Percentiles rank a stretch among this genome's conserved stretches.
Evolutionary conservation across 2,888 invertebrate species (phyloP).

Genomic region (Andrena fulva): DNA sequence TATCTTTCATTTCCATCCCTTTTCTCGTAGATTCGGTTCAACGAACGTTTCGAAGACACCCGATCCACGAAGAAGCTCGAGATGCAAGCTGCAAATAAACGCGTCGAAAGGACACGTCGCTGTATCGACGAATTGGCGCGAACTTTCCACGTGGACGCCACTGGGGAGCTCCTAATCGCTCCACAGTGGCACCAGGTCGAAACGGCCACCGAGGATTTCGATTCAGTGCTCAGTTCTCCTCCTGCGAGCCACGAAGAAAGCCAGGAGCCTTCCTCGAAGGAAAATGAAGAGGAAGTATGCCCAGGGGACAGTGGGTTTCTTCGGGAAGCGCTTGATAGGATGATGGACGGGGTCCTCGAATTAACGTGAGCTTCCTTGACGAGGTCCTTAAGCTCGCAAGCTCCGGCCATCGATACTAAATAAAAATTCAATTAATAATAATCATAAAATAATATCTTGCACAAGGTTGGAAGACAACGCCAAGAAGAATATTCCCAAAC

Average conservation of each 20-base stretch:
- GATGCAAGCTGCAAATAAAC: constrained; percentile 87
- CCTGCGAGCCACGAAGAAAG: constrained; percentile 85
- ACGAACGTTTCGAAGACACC: constrained; percentile 90
- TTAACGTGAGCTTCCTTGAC: constrained; percentile 82
- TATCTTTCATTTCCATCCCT: background rate
- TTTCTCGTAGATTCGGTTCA: constrained; percentile 86
- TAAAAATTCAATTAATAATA: background rate
- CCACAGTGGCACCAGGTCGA: background rate
- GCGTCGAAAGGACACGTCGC: constrained; percentile 88
- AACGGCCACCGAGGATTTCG: background rate
- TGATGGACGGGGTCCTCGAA: constrained; percentile 96
- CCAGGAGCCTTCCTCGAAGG: background rate
- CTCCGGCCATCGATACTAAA: background rate
- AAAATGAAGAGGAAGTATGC: background rate
- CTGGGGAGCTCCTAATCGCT: background rate
- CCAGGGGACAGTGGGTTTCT: constrained; percentile 82
- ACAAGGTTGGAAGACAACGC: constrained; percentile 94
- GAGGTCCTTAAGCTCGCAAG: background rate
- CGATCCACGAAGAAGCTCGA: constrained; percentile 88
- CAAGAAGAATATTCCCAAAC: constrained; percentile 92
- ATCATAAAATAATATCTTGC: background rate
- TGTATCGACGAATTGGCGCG: constrained; percentile 86
- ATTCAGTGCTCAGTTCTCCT: background rate
- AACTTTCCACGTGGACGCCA: constrained; percentile 39
- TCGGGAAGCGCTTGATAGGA: constrained; percentile 89